Evolutionary conservation across 1,140 invertebrate species (phyloP), one percentile per base, ranked within the genome.

Genomic region (Danaus melanippus): DNA sequence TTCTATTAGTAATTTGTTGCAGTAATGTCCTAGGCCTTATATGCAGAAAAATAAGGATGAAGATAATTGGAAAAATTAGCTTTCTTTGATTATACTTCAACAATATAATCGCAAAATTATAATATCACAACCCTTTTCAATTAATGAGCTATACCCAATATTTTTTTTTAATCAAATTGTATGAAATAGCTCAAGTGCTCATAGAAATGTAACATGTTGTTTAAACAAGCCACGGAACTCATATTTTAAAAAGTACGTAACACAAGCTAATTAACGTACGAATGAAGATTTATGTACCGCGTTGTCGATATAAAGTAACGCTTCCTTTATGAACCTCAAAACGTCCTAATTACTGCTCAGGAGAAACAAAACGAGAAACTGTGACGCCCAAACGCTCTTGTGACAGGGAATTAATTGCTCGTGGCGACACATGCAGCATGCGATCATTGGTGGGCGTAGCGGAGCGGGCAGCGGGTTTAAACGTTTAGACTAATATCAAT

Each of bases 321-420:
- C 66, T 84, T 82, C 79, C 81, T 84, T 84, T 84, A 84, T 84
- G 81, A 86, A 82, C 75, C 76, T 86, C 81, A 86, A 86, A 86
- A 86, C 77, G 80, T 84, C 80, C 84, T 86, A 86, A 86, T 86
- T 86, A 86, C 83, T 67, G 71, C 66, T 61, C 74, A 72, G 67
- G 62, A 74, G 78, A 71, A 73, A 79, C 84, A 86, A 86, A 84
- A 84, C 74, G 80, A 84, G 76, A 56, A 82, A 69, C 66, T 60
- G 59, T 62, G 81, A 86, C 79, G 79, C 79, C 79, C 79, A 84
- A 84, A 84, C 81, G 81, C 79, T 86, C 73, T 73, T 86, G 83
- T 84, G 84, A 86, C 81, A 84, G 79, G 67, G 79, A 76, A 86
- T 86, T 86, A 86, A 86, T 86, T 82, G 83, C 70, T 79, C 79